Evolutionary conservation across 2,888 invertebrate species (phyloP).

Genomic region (Ectemnius continuus): DNA sequence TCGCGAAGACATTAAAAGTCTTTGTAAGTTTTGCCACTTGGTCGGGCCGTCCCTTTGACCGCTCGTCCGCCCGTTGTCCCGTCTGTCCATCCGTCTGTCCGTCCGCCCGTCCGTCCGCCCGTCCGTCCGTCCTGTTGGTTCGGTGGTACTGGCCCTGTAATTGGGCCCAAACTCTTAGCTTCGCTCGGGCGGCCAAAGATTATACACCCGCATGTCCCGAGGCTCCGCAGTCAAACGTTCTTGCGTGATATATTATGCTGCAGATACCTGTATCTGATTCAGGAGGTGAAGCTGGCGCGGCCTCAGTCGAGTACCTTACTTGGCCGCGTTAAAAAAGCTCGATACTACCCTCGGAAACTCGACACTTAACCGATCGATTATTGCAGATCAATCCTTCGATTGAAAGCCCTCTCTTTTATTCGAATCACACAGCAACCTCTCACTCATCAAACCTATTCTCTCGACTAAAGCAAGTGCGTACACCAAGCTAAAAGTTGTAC

Average conservation of each 20-base stretch:
- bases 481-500: conserved; percentile 40
- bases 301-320: conserved; percentile 74
- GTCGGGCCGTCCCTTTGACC: conserved; percentile 52
- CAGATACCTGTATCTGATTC: conserved; percentile 77
- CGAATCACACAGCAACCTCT: no score
- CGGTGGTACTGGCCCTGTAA: conserved; percentile 78
- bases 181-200: conserved; percentile 75
- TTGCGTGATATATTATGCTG: conserved; percentile 76
- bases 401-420: no score
- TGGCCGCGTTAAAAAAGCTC: conserved; percentile 45
- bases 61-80: conserved; percentile 64
- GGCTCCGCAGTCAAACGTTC: conserved; percentile 73
- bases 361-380: conserved; percentile 4
- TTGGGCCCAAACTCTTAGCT: conserved; percentile 77
- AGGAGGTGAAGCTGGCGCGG: conserved; percentile 72
- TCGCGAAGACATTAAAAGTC: no score
- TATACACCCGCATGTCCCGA: conserved; percentile 78
- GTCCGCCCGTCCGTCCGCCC: conserved; percentile 39
- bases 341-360: conserved; percentile 18
- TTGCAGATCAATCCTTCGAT: no score
- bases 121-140: conserved; percentile 56
- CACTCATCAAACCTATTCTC: no score
- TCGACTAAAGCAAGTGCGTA: conserved; percentile 8
- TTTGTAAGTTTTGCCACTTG: no score
- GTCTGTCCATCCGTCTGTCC: conserved; percentile 36